A percentile compares a stretch with the other conserved stretches of the same genome.
Evolutionary conservation across 2,113 vertebrate genomes (phyloP).

Genomic region (Callospermophilus lateralis): DNA sequence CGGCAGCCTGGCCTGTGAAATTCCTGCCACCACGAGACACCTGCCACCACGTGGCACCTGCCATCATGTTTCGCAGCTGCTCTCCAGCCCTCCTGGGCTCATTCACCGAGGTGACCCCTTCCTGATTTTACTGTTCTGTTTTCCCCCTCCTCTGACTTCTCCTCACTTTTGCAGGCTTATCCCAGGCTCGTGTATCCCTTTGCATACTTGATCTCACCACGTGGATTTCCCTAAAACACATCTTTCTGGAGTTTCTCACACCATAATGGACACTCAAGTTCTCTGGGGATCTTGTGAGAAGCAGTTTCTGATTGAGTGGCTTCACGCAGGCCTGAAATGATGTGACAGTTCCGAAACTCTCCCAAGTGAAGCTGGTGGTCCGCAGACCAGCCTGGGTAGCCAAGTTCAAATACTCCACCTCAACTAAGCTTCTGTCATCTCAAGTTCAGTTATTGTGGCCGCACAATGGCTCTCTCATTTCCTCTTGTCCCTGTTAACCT

Average conservation of each 20-base stretch:
- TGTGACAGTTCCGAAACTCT: neutral
- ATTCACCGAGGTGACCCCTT: neutral
- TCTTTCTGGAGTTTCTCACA: neutral
- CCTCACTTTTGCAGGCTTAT: neutral
- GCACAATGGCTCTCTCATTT: neutral
- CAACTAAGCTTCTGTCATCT: neutral
- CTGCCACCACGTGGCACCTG: neutral
- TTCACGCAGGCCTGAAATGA: neutral
- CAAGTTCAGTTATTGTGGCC: neutral
- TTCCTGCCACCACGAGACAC: neutral
- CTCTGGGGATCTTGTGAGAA: neutral
- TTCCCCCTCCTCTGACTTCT: neutral
- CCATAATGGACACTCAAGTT: neutral
- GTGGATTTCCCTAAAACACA: neutral
- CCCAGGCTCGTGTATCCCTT: neutral
- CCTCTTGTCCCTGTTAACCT: neutral
- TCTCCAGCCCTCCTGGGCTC: neutral
- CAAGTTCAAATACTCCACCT: neutral
- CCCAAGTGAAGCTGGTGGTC: neutral
- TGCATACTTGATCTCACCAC: neutral
- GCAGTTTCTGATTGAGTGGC: neutral
- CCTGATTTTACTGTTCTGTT: neutral
- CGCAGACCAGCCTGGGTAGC: accelerated
- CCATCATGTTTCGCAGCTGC: neutral
- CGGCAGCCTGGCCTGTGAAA: neutral